Base-by-base conservation (phyloP, 1,140 invertebrate genomes). In the Meloidogyne hapla region DNA sequence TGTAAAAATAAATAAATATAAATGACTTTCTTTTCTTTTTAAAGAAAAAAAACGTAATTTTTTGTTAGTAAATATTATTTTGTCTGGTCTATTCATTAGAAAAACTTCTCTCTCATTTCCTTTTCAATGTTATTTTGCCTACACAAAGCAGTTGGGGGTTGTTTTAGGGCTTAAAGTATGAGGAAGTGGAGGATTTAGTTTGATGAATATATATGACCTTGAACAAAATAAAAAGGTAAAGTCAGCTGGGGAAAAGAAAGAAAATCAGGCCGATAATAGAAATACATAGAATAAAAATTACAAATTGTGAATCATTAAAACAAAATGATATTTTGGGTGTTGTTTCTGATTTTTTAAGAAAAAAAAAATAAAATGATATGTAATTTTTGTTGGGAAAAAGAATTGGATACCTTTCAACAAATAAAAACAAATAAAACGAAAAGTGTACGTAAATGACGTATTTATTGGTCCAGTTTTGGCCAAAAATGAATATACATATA, bases 121-220 rank as follows among this genome's bases (percentile, higher is more conserved):
- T 56, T n/a, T 56, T 56, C 18, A 56, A 56, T 56, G n/a, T 56
- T 56, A 56, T 56, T 56, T 56, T 56, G 48, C 48, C 48, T 56
- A 56, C 48, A 56, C 48, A 56, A 56, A 56, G 18, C 48, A 56
- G 48, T 56, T 56, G 48, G 48, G 18, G 48, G 48, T 56, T 56
- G 5, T 56, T 56, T n/a, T 56, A 56, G n/a, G 18, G 48, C 48
- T 56, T n/a, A 56, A 56, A 56, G 48, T 56, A 56, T n/a, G 48
- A n/a, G 18, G 48, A 56, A 56, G n/a, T n/a, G n/a, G 18, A n/a
- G 48, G 48, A 56, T 56, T 33, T n/a, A n/a, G 4, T 56, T 56
- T 56, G 48, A 56, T 56, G 48, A n/a, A 56, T 56, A 48, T 56
- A 56, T 56, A 56, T 56, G 48, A 56, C 48, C 48, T 56, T 21